phyloP scores from a whole-genome alignment of 2,113 vertebrate genomes.

The Aleadryas rufinucha region DNA sequence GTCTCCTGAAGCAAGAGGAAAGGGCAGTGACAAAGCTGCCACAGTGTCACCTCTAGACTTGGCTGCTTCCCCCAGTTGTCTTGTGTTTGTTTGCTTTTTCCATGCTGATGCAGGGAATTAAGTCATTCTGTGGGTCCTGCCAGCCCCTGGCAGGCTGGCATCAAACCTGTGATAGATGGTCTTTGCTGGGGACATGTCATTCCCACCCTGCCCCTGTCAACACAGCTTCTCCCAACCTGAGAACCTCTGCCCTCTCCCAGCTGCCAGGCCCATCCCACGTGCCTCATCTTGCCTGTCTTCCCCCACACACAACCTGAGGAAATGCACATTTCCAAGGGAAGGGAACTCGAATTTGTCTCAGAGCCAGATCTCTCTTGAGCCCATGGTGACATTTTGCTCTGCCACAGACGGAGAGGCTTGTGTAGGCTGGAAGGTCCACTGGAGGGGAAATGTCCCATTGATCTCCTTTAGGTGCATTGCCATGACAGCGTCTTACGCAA shows the following conservation, averaged over 20 bases:
- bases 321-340: neutral
- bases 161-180: neutral
- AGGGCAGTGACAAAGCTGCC: neutral
- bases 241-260: neutral
- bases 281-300: neutral
- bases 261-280: neutral
- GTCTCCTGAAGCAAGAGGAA: neutral
- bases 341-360: neutral
- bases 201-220: neutral
- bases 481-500: neutral
- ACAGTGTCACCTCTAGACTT: neutral
- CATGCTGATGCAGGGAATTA: neutral
- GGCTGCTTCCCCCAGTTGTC: neutral
- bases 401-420: neutral
- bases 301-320: neutral
- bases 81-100: neutral
- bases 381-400: neutral
- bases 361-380: neutral
- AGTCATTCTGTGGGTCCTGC: neutral
- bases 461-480: neutral
- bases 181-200: neutral
- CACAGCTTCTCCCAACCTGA: neutral
- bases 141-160: neutral
- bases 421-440: neutral
- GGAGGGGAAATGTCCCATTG: neutral